Percentiles rank a stretch among this genome's conserved stretches.
Evolutionary conservation across 2,113 vertebrate genomes (phyloP).

Genomic region (Entelurus aequoreus): DNA sequence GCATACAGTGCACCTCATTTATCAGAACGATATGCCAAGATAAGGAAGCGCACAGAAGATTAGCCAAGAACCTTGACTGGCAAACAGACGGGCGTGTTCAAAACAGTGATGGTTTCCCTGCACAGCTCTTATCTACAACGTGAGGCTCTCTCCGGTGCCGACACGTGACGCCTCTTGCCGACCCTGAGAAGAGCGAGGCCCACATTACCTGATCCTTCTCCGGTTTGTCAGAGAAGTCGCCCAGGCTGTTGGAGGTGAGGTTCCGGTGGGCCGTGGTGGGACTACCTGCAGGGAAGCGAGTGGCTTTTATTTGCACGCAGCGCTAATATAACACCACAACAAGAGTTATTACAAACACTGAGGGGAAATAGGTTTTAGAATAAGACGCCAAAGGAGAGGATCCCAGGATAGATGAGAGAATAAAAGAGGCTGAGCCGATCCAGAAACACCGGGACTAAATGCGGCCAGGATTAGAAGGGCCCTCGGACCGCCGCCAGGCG

Average conservation of each 20-base stretch:
- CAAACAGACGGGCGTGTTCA: too few species aligned
- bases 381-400: neutral
- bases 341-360: neutral
- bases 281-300: conserved; percentile 75
- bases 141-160: too few species aligned
- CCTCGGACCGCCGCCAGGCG: conserved; percentile 34
- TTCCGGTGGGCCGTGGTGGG: conserved; percentile 85
- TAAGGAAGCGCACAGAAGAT: too few species aligned
- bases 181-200: neutral
- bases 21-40: too few species aligned
- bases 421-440: conserved; percentile 16
- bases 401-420: conserved; percentile 5
- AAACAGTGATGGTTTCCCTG: too few species aligned
- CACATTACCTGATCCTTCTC: conserved; percentile 91
- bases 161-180: too few species aligned
- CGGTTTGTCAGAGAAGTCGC: conserved; percentile 95
- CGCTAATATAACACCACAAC: too few species aligned
- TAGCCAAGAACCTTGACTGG: too few species aligned
- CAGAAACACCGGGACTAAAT: conserved; percentile 36
- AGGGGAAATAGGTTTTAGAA: neutral
- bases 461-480: conserved; percentile 30
- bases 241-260: conserved; percentile 91
- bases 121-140: too few species aligned
- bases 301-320: neutral
- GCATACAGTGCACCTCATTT: too few species aligned